Percentiles rank a stretch among this genome's conserved stretches.
Conservation (phyloP, 2,113 vertebrate species). For the Mixornis gularis region DNA sequence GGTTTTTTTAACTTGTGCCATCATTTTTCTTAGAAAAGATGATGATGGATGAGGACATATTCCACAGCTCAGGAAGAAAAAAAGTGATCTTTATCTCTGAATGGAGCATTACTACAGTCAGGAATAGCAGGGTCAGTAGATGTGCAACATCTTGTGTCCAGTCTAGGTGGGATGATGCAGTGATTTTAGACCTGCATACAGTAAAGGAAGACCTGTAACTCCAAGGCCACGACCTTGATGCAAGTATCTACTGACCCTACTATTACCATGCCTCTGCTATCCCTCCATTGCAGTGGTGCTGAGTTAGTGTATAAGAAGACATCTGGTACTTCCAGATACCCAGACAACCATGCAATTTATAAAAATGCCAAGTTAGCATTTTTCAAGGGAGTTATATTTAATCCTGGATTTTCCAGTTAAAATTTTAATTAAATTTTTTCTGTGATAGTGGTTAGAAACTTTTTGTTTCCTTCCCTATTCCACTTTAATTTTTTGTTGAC, state of each 20-base stretch:
- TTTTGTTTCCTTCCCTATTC: not conserved
- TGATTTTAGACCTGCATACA: not conserved
- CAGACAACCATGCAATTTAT: not conserved
- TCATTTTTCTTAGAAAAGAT: not conserved
- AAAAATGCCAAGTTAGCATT: not conserved
- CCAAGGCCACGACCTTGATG: not conserved
- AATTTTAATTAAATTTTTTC: not conserved
- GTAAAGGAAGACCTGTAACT: not conserved
- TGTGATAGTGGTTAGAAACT: not conserved
- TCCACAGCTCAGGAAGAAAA: not conserved
- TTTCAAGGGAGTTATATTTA: not conserved
- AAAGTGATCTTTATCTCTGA: not conserved
- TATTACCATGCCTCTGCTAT: not conserved
- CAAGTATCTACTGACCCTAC: not conserved
- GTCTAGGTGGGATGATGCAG: not conserved
- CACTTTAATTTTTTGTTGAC: not conserved
- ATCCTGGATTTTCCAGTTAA: not conserved
- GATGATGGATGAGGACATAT: not conserved
- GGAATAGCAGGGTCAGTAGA: not conserved
- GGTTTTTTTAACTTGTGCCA: not conserved
- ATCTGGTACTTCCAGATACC: not conserved
- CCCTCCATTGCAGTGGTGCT: not conserved
- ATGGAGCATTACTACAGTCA: rapidly evolving
- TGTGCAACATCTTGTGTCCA: no score
- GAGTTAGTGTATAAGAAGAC: not conserved